A percentile compares a stretch with the other conserved stretches of the same genome.
Conservation (phyloP, 2,113 vertebrate genomes). For the Conger conger region DNA sequence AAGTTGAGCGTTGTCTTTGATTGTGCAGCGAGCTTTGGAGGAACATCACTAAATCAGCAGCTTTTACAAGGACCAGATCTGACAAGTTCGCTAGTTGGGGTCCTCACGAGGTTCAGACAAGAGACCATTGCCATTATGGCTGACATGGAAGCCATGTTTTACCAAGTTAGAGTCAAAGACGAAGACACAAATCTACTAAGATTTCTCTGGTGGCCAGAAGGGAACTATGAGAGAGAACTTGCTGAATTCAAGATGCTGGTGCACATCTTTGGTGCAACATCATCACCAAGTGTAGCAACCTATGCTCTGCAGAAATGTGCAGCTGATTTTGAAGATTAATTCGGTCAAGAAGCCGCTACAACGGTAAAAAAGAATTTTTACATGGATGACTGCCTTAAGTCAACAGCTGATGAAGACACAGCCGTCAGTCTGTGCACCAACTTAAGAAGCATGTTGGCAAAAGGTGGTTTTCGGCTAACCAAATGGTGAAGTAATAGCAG, state of each 20-base stretch:
- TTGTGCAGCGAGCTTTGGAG: slow-evolving; percentile 23
- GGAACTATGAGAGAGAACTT: not conserved
- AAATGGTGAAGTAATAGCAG: too few species aligned
- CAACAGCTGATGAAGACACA: not conserved
- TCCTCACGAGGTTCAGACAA: slow-evolving; percentile 28
- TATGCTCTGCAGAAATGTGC: slow-evolving; percentile 18
- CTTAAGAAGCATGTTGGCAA: slow-evolving; percentile 18
- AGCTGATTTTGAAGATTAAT: not conserved
- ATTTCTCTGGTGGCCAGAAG: slow-evolving; percentile 36
- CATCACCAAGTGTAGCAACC: slow-evolving; percentile 20
- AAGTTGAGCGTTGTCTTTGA: slow-evolving; percentile 33
- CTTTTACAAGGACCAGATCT: slow-evolving; percentile 25
- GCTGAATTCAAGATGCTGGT: slow-evolving; percentile 24
- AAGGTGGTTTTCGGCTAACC: slow-evolving; percentile 16
- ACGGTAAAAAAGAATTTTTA: slow-evolving; percentile 12
- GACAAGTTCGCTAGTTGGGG: slow-evolving; percentile 29
- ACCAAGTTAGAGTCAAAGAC: slow-evolving; percentile 25
- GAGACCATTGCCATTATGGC: slow-evolving; percentile 33
- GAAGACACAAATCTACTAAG: slow-evolving; percentile 31
- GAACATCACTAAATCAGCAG: slow-evolving; percentile 30
- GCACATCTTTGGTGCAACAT: slow-evolving; percentile 22
- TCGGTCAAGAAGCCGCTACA: not conserved
- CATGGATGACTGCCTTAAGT: slow-evolving; percentile 32
- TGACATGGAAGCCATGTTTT: slow-evolving; percentile 31
- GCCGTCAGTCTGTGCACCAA: not conserved